Base-by-base conservation (phyloP, 2,113 vertebrate species). In the Cranoglanis bouderius region DNA sequence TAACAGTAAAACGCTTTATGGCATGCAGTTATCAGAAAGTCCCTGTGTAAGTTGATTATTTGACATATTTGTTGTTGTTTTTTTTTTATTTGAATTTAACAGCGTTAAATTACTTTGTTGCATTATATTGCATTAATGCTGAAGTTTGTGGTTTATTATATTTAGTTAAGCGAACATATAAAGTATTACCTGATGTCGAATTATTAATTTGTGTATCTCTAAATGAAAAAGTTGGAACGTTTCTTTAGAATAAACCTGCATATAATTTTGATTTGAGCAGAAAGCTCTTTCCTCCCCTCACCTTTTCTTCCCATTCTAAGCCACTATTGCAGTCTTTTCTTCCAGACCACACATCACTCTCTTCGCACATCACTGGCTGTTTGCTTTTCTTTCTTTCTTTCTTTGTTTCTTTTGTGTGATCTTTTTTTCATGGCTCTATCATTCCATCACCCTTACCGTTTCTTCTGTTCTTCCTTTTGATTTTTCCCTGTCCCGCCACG, bases 361-460 rank as follows among this genome's bases (percentile, higher is more conserved):
- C 29, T 21, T 26, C 35, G 1, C n/a, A 65, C 55, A 12, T 67
- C 77, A 53, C 59, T 51, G 57, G 40, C 61, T 65, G 59, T 67
- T 55, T 1, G 13, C 19, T 16, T 85, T 9, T 59, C 55, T 85
- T 70, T 70, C 55, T 85, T 70, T 70, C 32, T 55, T 72, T 67
- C 3, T 49, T 67, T 32, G 46, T n/a, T 82, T 43, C 19, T 13
- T 91, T 78, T 75, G 85, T 78, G 83, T 26, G 86, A 87, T 75
- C 90, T 61, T 90, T 88, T 87, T 93, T 90, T 90, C 88, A 93
- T 83, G 29, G 53, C 70, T 61, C 63, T 63, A 32, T 94, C 61
- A 92, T 93, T 94, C 85, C 90, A 90, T 94, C 91, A 92, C 89
- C 88, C 91, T 94, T 59, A 93, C 90, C 90, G 93, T 53, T 94